Percentiles rank a stretch among this genome's conserved stretches.
Conservation (phyloP, 2,888 invertebrate genomes). For the Cryptus viduatorius region DNA sequence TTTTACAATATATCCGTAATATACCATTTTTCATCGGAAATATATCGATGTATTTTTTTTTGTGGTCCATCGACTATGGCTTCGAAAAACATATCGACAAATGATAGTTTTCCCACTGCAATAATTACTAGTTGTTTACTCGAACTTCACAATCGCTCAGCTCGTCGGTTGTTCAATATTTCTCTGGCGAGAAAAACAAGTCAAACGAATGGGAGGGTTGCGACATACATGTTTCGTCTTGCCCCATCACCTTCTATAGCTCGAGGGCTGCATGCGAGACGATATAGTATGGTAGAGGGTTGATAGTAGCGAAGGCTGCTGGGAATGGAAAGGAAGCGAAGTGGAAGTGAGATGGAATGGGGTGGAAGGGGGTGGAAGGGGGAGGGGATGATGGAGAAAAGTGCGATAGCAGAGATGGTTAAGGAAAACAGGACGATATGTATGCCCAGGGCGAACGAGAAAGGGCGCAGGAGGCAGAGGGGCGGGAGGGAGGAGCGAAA, state of each 20-base stretch:
- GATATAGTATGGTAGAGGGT: neutral
- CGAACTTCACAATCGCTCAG: neutral
- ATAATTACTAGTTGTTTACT: neutral
- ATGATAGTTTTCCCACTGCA: neutral
- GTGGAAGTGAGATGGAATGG: constrained; percentile 61
- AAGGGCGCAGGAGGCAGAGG: constrained; percentile 70
- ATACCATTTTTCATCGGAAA: too few relatives aligned
- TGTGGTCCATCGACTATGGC: too few relatives aligned
- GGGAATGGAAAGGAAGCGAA: constrained; percentile 57
- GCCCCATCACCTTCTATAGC: constrained; percentile 10
- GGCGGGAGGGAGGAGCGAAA: constrained; percentile 71
- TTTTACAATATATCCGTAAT: too few relatives aligned
- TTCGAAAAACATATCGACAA: too few relatives aligned
- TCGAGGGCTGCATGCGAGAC: constrained; percentile 18
- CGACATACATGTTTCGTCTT: constrained; percentile 10
- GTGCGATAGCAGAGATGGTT: constrained; percentile 64
- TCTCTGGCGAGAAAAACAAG: neutral
- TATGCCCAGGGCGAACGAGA: constrained; percentile 79
- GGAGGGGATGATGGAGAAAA: constrained; percentile 35
- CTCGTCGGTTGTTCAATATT: neutral
- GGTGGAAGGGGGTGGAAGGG: constrained; percentile 32
- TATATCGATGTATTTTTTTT: too few relatives aligned
- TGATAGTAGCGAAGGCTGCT: constrained; percentile 40
- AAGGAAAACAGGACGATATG: constrained; percentile 79
- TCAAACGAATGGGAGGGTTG: neutral